Evolutionary conservation across 2,888 invertebrate genomes (phyloP).

Genomic region (Chesias legatella): DNA sequence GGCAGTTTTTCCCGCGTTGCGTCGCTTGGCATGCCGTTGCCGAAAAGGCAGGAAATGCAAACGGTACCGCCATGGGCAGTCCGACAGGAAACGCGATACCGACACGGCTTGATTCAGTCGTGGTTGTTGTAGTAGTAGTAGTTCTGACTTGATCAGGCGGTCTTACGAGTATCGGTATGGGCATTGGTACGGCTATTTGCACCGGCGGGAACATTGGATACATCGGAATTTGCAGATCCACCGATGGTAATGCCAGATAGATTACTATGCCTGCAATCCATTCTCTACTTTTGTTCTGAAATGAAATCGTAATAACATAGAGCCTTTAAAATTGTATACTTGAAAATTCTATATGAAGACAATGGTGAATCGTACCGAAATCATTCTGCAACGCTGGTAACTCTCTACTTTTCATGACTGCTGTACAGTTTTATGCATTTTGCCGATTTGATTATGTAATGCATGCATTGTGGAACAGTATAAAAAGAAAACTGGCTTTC

Average conservation of each 20-base stretch:
- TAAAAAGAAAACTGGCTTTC: constrained; percentile 8
- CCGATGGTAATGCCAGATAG: constrained; percentile 21
- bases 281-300: constrained; percentile 29
- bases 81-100: constrained; percentile 5
- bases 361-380: too few species aligned
- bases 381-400: constrained; percentile 34
- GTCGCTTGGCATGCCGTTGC: constrained; percentile 22
- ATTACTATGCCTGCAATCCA: constrained; percentile 26
- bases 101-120: neutral
- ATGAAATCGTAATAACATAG: constrained; percentile 5
- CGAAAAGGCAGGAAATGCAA: constrained; percentile 42
- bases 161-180: too few species aligned
- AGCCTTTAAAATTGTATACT: too few species aligned
- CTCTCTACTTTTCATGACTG: constrained; percentile 30
- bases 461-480: constrained; percentile 18
- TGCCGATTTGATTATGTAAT: constrained; percentile 30
- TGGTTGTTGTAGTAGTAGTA: too few species aligned
- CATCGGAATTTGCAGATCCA: constrained; percentile 33
- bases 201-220: constrained; percentile 14
- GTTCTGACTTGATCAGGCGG: too few species aligned
- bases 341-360: too few species aligned
- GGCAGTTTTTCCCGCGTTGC: constrained; percentile 39
- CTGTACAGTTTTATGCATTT: constrained; percentile 42
- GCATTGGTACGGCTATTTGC: too few species aligned
- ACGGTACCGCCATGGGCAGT: constrained; percentile 9